These are phyloP conservation scores for Gracilinanus agilis DNA, from an alignment of 2,113 vertebrate species.

Conservation along the genomic window DNA sequence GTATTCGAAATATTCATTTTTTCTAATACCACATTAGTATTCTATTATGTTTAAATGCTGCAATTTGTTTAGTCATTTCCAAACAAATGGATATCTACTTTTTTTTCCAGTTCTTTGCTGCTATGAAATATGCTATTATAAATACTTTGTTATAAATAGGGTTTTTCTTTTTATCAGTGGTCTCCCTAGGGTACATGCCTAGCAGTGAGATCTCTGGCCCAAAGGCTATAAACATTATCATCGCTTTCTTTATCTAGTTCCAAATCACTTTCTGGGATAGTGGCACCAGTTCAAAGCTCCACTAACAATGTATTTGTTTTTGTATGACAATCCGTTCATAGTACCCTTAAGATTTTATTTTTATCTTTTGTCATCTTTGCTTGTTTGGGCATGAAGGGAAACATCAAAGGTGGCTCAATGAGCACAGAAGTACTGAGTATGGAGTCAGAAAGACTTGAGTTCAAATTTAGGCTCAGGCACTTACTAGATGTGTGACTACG, in stretches of 20 bases:
- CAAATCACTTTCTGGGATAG: not conserved
- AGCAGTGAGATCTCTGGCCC: not conserved
- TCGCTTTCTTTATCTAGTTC: not conserved
- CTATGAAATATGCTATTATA: not conserved
- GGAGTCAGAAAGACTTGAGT: not conserved
- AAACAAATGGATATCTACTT: not conserved
- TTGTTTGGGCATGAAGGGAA: not conserved
- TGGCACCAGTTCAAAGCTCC: not conserved
- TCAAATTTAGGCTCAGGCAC: not conserved
- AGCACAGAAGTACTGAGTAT: not conserved
- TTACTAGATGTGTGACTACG: not conserved
- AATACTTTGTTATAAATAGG: not conserved
- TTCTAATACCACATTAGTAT: not conserved
- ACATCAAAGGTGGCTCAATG: not conserved
- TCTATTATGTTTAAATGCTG: not conserved
- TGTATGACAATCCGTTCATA: not conserved
- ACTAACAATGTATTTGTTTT: not conserved
- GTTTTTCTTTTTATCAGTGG: not conserved
- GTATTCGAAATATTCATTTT: not conserved
- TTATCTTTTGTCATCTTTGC: not conserved
- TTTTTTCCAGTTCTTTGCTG: not conserved
- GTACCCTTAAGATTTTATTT: not conserved
- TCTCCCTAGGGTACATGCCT: not conserved
- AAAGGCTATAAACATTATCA: not conserved
- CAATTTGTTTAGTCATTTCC: not conserved